Base-by-base conservation (phyloP, 2,888 invertebrate genomes). In the Pseudococcus longispinus region DNA sequence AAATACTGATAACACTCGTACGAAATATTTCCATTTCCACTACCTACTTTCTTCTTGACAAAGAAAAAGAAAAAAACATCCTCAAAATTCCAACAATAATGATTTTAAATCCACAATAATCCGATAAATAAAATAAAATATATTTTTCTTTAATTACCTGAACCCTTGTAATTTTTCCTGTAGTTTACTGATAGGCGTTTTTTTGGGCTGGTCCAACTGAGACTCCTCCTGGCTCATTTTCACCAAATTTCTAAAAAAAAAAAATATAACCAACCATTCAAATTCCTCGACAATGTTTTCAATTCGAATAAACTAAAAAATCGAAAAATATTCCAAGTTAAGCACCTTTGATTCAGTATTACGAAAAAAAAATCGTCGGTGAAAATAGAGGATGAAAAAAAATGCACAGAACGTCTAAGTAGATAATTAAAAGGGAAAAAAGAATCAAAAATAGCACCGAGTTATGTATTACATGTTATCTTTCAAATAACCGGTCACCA, bases 91-190 rank as follows among this genome's bases (percentile, higher is more conserved):
- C 8, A 37, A 5, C 37, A 37, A 1, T 8, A 9, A 37, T 9
- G 13, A 26, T 65, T 26, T 65, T 4, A 23, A 23, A 60, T 6
- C 5, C 18, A 70, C 15, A 3, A 6, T 9, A 29, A 20, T 70
- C 3, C 18, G 70, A 70, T 29, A 70, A 29, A 29, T 65, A 26
- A 29, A 70, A 70, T 32, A n/a, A 5, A 70, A 70, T 29, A 11
- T 3, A 13, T n/a, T 70, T 65, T 65, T 11, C 0, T n/a, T 20
- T 44, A 44, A 74, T 46, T 77, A 86, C 86, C 86, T 74, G 77
- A 86, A 86, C n/a, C 86, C 86, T 18, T 77, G 55, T 20, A 77
- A 18, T 77, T 80, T 80, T 20, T 86, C 86, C 20, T 86, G 74
- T n/a, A 86, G 55, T 13, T 80, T 86, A 20, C 55, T 77, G 11